Evolutionary conservation across 2,113 vertebrate genomes (phyloP), one percentile per base, ranked within the genome.

Genomic region (Elgaria multicarinata): DNA sequence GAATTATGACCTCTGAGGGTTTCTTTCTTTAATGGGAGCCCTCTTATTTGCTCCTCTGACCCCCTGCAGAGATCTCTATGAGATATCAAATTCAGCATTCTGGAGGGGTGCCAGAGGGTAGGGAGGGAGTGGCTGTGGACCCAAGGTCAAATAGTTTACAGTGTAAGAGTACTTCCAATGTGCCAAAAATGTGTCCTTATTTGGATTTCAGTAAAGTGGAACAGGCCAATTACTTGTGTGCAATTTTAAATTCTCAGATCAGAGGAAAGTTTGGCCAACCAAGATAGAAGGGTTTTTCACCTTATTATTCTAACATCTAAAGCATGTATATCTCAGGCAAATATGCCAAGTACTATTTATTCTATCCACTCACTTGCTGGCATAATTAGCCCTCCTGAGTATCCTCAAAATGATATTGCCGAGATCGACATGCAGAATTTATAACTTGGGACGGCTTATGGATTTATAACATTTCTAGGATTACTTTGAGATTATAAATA

Each of bases 391-490:
- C 77, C 46, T 74, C 85, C 31, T 64, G 86, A 86, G n/a, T 39
- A 74, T 89, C 46, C n/a, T 89, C 14, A 77, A 67, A 39, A 42
- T 6, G 46, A 46, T 92, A 39, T 77, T 31, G 55, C 18, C 53
- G 44, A 0, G 71, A 0, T 62, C 26, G 33, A 69, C 50, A 83
- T 46, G 64, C 87, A 88, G 87, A 87, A 74, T 42, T 13, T 67
- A 90, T 62, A 22, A 72, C 62, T 90, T 76, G 64, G 67, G 16
- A 80, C 36, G 81, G 50, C 42, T 44, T 87, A 6, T 83, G 91
- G 58, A 24, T 31, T 81, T 91, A 33, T 90, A 46, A 2, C 6
- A 67, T 93, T 90, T 80, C 79, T 66, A 13, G 55, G 85, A 90
- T 39, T 58, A 14, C 74, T 69, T 0, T 42, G 42, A 75, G 80